A percentile compares a stretch with the other conserved stretches of the same genome.
phyloP scores from a whole-genome alignment of 2,797 vertebrate species.

The Amniataba percoides region DNA sequence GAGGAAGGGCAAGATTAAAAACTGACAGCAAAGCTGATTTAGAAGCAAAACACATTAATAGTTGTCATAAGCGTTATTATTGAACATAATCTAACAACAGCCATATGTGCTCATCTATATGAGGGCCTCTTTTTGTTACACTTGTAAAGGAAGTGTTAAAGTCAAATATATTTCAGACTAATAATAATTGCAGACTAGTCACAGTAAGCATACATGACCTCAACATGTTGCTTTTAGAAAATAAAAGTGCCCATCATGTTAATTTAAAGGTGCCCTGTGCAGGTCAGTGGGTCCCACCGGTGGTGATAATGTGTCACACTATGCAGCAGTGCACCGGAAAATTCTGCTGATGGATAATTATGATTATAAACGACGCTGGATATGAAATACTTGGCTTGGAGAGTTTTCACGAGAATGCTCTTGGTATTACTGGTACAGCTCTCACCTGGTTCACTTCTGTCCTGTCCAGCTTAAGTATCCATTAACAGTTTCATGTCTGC shows the following conservation, averaged over 20 bases:
- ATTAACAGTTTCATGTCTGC: neutral
- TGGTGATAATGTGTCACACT: too few relatives aligned
- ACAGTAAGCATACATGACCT: too few relatives aligned
- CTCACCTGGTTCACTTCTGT: too few relatives aligned
- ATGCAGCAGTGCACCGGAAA: too few relatives aligned
- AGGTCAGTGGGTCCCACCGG: too few relatives aligned
- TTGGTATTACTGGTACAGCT: neutral
- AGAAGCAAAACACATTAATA: neutral
- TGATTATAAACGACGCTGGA: too few relatives aligned
- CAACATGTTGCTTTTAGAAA: too few relatives aligned
- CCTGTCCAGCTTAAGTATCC: too few relatives aligned
- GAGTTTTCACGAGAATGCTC: neutral
- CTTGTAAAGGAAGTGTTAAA: neutral
- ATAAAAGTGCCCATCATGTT: too few relatives aligned
- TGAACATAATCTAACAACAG: neutral
- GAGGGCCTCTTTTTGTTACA: neutral
- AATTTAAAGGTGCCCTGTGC: too few relatives aligned
- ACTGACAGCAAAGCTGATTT: neutral
- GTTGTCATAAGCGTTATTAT: neutral
- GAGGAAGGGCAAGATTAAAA: neutral
- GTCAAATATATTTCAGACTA: neutral
- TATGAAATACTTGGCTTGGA: too few relatives aligned
- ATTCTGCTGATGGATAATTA: too few relatives aligned
- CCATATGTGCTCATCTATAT: neutral
- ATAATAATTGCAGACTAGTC: neutral